Base-by-base conservation (phyloP, 1,140 invertebrate species). In the Sitodiplosis mosellana region DNA sequence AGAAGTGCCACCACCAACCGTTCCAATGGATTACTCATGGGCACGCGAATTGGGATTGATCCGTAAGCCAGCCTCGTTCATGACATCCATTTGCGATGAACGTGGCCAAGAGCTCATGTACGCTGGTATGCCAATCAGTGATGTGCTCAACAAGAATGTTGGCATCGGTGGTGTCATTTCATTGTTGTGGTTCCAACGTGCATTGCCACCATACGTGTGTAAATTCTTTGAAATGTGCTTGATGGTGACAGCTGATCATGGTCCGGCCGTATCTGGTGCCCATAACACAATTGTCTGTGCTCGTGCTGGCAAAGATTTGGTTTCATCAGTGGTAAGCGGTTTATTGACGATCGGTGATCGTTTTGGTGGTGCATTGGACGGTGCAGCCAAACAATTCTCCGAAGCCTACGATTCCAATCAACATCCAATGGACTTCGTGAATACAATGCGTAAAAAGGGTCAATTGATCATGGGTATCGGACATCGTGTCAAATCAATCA, bases 211-310 rank as follows among this genome's bases (percentile, higher is more conserved):
- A 0, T 92, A 92, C 65, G 92, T 92, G 20, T 89, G 87, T 63
- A 94, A 95, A 69, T 99, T 99, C 73, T 82, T 99, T 54, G 96
- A 99, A 72, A 96, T 99, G 87, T 95, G 93, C 59, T 69, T 99
- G 22, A 97, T 99, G 80, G 85, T 99, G 27, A 99, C 96, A 1
- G 96, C 96, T 44, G 96, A 99, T 71, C 96, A 99, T 65, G 96
- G 95, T 20, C 95, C 96, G 0, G 96, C 95, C 11, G 96, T 99
- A 0, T 95, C 90, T 8, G 96, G 95, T 15, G 95, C 95, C 0
- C 95, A 99, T 64, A 99, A 99, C 65, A 99, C 95, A 14, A 99
- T 99, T 64, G 96, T 99, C 7, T 97, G 93, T 60, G 94, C 96
- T 2, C 69, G 96, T 52, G 96, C 96, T 42, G 96, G 96, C 17